Evolutionary conservation across 2,797 vertebrate genomes (phyloP).

Genomic region (Mormyrops attenuatus): DNA sequence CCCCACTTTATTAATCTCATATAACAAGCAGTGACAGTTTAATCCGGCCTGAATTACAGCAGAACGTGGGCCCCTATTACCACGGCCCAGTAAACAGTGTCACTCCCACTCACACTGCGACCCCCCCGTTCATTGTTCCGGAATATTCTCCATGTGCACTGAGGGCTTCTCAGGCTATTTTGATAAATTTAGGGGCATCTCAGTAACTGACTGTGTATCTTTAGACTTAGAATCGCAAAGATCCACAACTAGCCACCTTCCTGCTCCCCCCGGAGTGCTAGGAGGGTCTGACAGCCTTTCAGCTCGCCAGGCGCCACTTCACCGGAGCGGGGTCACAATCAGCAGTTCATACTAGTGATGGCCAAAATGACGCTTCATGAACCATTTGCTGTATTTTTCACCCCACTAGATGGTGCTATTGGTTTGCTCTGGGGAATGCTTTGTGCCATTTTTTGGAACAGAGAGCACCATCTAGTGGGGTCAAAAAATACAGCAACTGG

Average conservation of each 20-base stretch:
- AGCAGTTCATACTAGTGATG: background rate
- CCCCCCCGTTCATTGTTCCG: background rate
- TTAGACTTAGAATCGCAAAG: background rate
- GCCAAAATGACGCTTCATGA: background rate
- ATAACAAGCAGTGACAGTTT: slow-evolving; percentile 16
- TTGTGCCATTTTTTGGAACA: background rate
- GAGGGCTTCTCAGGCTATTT: background rate
- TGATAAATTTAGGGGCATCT: background rate
- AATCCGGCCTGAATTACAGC: slow-evolving; percentile 1
- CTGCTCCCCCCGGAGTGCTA: background rate
- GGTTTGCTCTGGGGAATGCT: background rate
- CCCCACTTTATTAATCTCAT: slow-evolving; percentile 2
- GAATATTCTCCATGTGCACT: background rate
- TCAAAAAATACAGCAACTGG: background rate
- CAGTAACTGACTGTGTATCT: background rate
- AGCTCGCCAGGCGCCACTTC: background rate
- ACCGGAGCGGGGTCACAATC: background rate
- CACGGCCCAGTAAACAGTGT: background rate
- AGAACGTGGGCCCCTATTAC: background rate
- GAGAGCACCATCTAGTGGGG: background rate
- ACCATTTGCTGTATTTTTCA: background rate
- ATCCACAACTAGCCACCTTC: background rate
- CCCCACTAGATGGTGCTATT: background rate
- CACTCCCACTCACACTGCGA: background rate
- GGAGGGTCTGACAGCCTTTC: background rate